Evolutionary conservation across 2,113 vertebrate species (phyloP), one percentile per base, ranked within the genome.

Genomic region (Callopanchax toddi): DNA sequence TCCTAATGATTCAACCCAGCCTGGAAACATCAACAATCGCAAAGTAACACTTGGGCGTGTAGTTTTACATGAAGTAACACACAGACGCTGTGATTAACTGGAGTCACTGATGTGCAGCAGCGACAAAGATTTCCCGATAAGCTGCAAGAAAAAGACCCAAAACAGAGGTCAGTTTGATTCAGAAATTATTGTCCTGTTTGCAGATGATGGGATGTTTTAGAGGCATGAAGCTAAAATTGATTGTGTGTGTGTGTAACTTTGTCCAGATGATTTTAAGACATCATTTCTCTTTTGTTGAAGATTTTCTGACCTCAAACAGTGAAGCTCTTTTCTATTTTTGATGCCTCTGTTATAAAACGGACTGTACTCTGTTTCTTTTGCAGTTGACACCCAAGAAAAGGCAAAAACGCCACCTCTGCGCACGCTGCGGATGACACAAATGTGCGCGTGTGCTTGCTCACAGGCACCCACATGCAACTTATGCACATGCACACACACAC

Each of bases 1-100:
- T 91, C 85, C 85, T 89, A 89, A 91, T 89, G 87, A 91, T 89
- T 75, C 86, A 86, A 76, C 83, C 83, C 85, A 78, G 86, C 79
- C 85, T 85, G 78, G 86, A 84, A 81, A 86, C 76, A 89, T 87
- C 86, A 81, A 85, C 85, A 87, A 79, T 71, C 85, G 64, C 82
- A 68, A 79, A 87, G 68, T 82, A 63, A 81, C 86, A 87, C 84
- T 81, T 53, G 69, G 76, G 81, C 72, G 51, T 52, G 60, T 68
- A 71, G 80, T 78, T 72, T 76, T 64, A 60, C 58, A 75, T 65
- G 45, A 58, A 75, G 65, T 53, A 75, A 36, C 60, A 62, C 49
- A 51, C 67, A 67, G 70, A 21, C 12, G 37, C 62, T 37, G 58
- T 9, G 20, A 70, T 52, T 10, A 18, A 58, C 78, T 65, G 54